Conservation (phyloP, 2,113 vertebrate genomes). For the Alligator sinensis region DNA sequence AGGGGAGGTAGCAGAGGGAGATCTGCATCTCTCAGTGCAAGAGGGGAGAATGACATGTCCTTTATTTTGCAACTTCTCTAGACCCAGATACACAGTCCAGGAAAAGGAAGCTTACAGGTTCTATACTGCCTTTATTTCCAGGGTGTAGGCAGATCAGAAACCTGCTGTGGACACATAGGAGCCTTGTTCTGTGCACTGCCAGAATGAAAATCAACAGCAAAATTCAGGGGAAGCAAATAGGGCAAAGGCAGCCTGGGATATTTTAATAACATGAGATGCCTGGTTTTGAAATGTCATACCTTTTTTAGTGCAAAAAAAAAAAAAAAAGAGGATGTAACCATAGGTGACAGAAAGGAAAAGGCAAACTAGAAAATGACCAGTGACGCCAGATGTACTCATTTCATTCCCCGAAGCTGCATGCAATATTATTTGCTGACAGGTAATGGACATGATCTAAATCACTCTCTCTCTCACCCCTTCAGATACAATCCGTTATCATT, state of each 20-base stretch:
- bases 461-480: constrained; percentile 35
- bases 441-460: constrained; percentile 50
- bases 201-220: background rate
- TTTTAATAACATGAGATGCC: background rate
- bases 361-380: background rate
- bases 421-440: constrained; percentile 60
- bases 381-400: background rate
- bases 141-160: too few relatives aligned
- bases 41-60: too few relatives aligned
- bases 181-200: too few relatives aligned
- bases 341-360: background rate
- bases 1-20: too few relatives aligned
- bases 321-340: background rate
- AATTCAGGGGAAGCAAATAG: too few relatives aligned
- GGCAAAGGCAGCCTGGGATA: background rate
- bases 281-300: background rate
- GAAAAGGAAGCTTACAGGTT: too few relatives aligned
- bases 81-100: too few relatives aligned
- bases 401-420: background rate
- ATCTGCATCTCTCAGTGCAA: too few relatives aligned
- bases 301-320: background rate
- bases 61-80: too few relatives aligned
- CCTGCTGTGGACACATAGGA: too few relatives aligned
- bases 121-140: too few relatives aligned
- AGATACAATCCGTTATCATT: constrained; percentile 68